Evolutionary conservation across 2,113 vertebrate genomes (phyloP).

Genomic region (Takifugu bimaculatus): DNA sequence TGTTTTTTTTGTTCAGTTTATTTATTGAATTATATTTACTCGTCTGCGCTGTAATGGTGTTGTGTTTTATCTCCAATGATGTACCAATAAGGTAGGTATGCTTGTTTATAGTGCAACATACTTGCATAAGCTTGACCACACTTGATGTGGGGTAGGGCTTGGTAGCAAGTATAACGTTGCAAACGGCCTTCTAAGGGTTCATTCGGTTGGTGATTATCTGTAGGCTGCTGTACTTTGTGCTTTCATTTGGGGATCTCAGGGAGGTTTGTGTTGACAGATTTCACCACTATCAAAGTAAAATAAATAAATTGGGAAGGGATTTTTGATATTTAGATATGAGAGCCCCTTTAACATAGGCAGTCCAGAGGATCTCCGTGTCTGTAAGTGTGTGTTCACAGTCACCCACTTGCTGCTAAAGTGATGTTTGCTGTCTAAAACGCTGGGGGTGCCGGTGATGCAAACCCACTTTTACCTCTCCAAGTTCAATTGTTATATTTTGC

Average conservation of each 20-base stretch:
- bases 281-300: too few relatives aligned
- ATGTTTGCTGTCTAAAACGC: too few relatives aligned
- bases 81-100: slow-evolving; percentile 48
- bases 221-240: not conserved
- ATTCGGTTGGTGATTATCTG: not conserved
- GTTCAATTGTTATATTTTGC: too few relatives aligned
- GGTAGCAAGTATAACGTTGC: slow-evolving; percentile 52
- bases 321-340: too few relatives aligned
- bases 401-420: too few relatives aligned
- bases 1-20: not conserved
- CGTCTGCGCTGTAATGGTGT: slow-evolving; percentile 20
- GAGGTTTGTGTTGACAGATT: not conserved
- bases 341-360: too few relatives aligned
- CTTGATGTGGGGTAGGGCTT: slow-evolving; percentile 15
- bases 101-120: slow-evolving; percentile 49
- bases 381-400: too few relatives aligned
- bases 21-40: slow-evolving; percentile 23
- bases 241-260: not conserved
- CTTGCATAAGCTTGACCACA: slow-evolving; percentile 34
- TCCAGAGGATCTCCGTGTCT: too few relatives aligned
- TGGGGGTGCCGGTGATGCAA: too few relatives aligned
- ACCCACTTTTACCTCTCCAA: too few relatives aligned
- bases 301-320: too few relatives aligned
- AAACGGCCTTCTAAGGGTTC: slow-evolving; percentile 67
- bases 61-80: not conserved